A percentile compares a stretch with the other conserved stretches of the same genome.
Conservation (phyloP, 2,797 vertebrate genomes). For the Alauda arvensis region DNA sequence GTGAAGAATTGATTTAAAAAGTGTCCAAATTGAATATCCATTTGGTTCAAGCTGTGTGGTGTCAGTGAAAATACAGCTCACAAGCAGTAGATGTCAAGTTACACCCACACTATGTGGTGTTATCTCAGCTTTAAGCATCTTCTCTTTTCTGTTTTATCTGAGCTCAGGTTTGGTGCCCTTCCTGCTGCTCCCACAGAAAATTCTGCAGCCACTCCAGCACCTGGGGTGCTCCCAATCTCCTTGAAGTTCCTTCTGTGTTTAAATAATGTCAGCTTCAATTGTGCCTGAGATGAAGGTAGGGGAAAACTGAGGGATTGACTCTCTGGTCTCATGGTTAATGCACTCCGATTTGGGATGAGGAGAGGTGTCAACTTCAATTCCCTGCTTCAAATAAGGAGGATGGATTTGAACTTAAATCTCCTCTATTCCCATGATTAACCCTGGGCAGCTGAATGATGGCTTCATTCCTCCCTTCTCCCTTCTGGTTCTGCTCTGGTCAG, state of each 20-base stretch:
- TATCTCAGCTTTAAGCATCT: neutral
- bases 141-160: neutral
- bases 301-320: slow-evolving; percentile 22
- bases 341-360: slow-evolving; percentile 4
- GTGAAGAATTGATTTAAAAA: neutral
- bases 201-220: neutral
- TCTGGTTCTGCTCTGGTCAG: neutral
- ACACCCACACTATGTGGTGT: neutral
- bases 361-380: slow-evolving; percentile 49
- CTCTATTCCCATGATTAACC: neutral
- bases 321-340: slow-evolving; percentile 4
- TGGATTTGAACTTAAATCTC: slow-evolving; percentile 30
- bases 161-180: neutral
- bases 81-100: neutral
- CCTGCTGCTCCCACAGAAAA: neutral
- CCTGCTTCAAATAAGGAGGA: slow-evolving; percentile 36
- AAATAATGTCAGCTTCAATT: slow-evolving; percentile 28
- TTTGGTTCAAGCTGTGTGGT: neutral
- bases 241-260: neutral
- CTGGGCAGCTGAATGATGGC: neutral
- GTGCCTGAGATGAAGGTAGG: neutral
- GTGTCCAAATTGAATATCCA: neutral
- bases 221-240: neutral
- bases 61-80: neutral
- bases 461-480: neutral